A percentile compares a stretch with the other conserved stretches of the same genome.
Evolutionary conservation across 2,888 invertebrate species (phyloP).

Genomic region (Petrophora chlorosata): DNA sequence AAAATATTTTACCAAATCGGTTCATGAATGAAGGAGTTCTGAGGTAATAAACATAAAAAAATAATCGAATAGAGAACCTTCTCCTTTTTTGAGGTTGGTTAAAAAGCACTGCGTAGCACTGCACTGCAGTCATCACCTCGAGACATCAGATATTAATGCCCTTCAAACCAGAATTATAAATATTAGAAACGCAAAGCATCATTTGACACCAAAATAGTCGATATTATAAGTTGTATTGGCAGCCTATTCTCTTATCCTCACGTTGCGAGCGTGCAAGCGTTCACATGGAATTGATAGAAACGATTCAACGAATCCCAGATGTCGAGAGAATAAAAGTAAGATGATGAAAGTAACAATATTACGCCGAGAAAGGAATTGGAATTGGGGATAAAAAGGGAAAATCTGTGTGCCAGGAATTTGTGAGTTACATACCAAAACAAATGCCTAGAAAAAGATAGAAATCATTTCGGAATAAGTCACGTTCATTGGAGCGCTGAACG

Average conservation of each 20-base stretch:
- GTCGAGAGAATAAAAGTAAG: constrained; percentile 34
- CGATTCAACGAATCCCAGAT: constrained; percentile 38
- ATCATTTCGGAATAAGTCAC: constrained; percentile 9
- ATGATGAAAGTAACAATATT: constrained; percentile 40
- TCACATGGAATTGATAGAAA: constrained; percentile 37
- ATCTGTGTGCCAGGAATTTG: constrained; percentile 21
- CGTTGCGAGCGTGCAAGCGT: constrained; percentile 25
- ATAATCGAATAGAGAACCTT: too few species aligned
- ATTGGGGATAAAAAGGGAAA: constrained; percentile 33
- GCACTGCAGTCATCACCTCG: too few species aligned
- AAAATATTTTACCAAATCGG: too few species aligned
- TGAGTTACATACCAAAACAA: constrained; percentile 17
- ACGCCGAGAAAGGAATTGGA: constrained; percentile 33
- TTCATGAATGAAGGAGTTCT: too few species aligned
- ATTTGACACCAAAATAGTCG: too few species aligned
- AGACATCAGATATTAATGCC: too few species aligned
- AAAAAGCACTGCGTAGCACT: too few species aligned
- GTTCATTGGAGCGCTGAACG: not conserved
- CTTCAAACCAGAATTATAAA: too few species aligned
- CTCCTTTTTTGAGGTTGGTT: too few species aligned
- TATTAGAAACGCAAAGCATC: too few species aligned
- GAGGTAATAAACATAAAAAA: too few species aligned
- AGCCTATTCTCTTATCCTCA: constrained; percentile 14
- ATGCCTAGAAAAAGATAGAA: constrained; percentile 4
- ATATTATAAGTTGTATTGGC: constrained; percentile 11